phyloP scores from a whole-genome alignment of 2,888 invertebrate species.

The Iselma pallidipennis region DNA sequence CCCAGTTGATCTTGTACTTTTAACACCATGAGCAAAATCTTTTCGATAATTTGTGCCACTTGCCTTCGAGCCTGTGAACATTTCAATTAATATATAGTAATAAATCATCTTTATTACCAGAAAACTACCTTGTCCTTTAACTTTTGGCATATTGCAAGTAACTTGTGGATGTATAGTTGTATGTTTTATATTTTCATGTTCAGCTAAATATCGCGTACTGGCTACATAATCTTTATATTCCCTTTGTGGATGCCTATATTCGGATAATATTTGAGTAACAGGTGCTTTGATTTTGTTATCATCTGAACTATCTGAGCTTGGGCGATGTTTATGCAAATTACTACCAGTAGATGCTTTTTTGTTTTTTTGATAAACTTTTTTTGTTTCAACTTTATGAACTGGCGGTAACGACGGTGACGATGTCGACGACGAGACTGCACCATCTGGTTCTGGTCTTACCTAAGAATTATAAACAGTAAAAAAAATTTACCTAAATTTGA shows the following conservation, averaged over 20 bases:
- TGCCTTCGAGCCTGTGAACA: slow-evolving; percentile 39
- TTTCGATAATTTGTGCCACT: slow-evolving; percentile 70
- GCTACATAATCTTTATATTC: slow-evolving; percentile 60
- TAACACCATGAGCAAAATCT: slow-evolving; percentile 72
- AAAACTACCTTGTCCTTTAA: slow-evolving; percentile 33
- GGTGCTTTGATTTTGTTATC: slow-evolving; percentile 57
- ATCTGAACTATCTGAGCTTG: slow-evolving; percentile 38
- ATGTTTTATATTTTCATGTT: slow-evolving; percentile 42
- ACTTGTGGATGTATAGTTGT: slow-evolving; percentile 63
- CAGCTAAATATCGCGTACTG: slow-evolving; percentile 40
- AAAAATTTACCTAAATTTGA: not conserved
- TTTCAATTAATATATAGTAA: not conserved
- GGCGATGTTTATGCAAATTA: slow-evolving; percentile 35
- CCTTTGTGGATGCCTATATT: slow-evolving; percentile 59
- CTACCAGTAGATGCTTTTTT: slow-evolving; percentile 26
- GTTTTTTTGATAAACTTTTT: slow-evolving; percentile 28
- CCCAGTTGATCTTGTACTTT: slow-evolving; percentile 56
- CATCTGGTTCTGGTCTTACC: slow-evolving; percentile 73
- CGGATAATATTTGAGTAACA: slow-evolving; percentile 61
- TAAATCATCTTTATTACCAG: not conserved
- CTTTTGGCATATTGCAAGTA: slow-evolving; percentile 63
- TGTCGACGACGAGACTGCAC: slow-evolving; percentile 65
- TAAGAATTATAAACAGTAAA: slow-evolving; percentile 41
- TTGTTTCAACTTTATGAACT: slow-evolving; percentile 19
- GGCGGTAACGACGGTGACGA: slow-evolving; percentile 58